A percentile compares a stretch with the other conserved stretches of the same genome.
Evolutionary conservation across 2,113 vertebrate species (phyloP).

Genomic region (Leucosticte australis): DNA sequence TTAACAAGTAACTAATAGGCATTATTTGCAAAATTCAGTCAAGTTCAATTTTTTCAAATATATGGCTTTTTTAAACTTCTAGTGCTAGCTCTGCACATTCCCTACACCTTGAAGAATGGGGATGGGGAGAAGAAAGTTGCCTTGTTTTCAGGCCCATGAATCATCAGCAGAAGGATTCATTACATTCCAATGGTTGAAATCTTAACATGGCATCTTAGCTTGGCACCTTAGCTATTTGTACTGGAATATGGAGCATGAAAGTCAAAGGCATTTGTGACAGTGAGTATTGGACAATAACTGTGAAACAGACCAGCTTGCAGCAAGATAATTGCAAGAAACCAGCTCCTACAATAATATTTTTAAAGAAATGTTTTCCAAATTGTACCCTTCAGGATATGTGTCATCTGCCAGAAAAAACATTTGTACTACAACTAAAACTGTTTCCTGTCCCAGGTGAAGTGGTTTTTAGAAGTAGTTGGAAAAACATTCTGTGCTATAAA

Average conservation of each 20-base stretch:
- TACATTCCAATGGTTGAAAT: conserved; percentile 3
- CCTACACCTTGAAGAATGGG: not conserved
- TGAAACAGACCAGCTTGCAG: not conserved
- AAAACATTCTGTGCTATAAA: conserved; percentile 41
- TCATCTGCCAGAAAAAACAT: conserved; percentile 48
- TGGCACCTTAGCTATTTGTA: not conserved
- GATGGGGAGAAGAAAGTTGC: not conserved
- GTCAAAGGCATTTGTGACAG: not conserved
- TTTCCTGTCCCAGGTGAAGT: conserved; percentile 49
- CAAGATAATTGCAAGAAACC: not conserved
- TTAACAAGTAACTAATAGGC: not conserved
- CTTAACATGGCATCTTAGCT: conserved; percentile 1
- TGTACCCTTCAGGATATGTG: not conserved
- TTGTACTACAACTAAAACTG: conserved; percentile 9
- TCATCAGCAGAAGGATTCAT: not conserved
- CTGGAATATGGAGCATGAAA: not conserved
- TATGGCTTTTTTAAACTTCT: not conserved
- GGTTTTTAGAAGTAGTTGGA: conserved; percentile 30
- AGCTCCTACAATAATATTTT: conserved; percentile 38
- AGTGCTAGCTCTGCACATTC: not conserved
- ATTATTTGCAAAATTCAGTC: not conserved
- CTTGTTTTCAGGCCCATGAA: conserved; percentile 36
- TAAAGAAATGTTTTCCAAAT: conserved; percentile 15
- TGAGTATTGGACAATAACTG: not conserved
- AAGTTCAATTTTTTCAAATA: not conserved